Percentiles rank a stretch among this genome's conserved stretches.
Evolutionary conservation across 1,140 invertebrate species (phyloP).

Genomic region (Eulimnadia texana): DNA sequence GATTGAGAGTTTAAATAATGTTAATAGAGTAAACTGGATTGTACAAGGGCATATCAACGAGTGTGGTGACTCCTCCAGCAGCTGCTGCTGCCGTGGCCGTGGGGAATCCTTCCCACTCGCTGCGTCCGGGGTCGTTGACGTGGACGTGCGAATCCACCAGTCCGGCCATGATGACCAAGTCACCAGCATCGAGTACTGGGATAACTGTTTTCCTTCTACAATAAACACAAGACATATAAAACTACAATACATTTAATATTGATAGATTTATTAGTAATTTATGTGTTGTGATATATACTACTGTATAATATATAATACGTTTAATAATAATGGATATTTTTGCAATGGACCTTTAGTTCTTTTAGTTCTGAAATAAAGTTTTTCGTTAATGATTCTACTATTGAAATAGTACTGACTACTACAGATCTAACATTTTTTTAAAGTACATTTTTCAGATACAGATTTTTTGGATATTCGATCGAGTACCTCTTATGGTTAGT

Average conservation of each 20-base stretch:
- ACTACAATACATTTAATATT: background rate
- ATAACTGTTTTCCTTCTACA: background rate
- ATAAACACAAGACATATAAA: background rate
- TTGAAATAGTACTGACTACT: background rate
- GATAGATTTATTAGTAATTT: background rate
- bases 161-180: slow-evolving; percentile 52
- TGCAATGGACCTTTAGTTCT: background rate
- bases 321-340: background rate
- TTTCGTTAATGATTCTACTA: background rate
- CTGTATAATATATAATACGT: background rate
- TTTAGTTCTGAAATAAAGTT: background rate
- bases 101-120: slow-evolving; percentile 42
- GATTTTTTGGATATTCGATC: background rate
- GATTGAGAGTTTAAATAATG: no score
- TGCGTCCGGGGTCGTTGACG: slow-evolving; percentile 62
- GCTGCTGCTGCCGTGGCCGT: slow-evolving; percentile 53
- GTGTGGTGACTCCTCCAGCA: slow-evolving; percentile 53
- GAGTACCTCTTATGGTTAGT: slow-evolving; percentile 19
- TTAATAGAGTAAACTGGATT: background rate
- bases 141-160: slow-evolving; percentile 80
- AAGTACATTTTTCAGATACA: background rate
- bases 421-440: background rate
- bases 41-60: slow-evolving; percentile 58
- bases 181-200: slow-evolving; percentile 41
- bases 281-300: background rate